A percentile compares a stretch with the other conserved stretches of the same genome.
phyloP scores from a whole-genome alignment of 2,888 invertebrate species.

The Himalopsyche anomala region DNA sequence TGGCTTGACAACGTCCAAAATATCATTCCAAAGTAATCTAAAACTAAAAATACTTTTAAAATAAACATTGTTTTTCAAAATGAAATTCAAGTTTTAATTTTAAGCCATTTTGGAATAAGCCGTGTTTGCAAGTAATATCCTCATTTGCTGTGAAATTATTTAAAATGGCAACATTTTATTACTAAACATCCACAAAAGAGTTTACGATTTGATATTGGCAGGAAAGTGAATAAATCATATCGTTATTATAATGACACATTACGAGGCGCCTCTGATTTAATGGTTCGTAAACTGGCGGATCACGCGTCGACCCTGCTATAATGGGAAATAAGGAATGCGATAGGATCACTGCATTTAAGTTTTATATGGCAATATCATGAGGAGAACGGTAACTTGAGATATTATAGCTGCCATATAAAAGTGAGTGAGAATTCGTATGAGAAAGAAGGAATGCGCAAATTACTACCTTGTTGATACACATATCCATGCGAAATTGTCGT shows the following conservation, averaged over 20 bases:
- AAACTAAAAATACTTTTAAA: too few species aligned
- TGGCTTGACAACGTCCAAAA: too few species aligned
- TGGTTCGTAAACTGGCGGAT: conserved; percentile 45
- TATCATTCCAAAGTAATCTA: too few species aligned
- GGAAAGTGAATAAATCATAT: too few species aligned
- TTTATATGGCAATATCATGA: conserved; percentile 57
- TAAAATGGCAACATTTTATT: too few species aligned
- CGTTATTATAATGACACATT: not conserved
- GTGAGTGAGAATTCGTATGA: not conserved
- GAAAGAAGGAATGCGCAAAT: not conserved
- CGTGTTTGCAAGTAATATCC: too few species aligned
- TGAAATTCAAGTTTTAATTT: too few species aligned
- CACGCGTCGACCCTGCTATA: conserved; percentile 47
- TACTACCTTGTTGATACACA: not conserved
- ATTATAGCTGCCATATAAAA: conserved; percentile 16
- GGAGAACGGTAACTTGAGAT: not conserved
- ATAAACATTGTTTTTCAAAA: too few species aligned
- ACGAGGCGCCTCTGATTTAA: conserved; percentile 15
- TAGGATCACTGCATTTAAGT: conserved; percentile 54
- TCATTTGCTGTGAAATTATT: too few species aligned
- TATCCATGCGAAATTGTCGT: not conserved
- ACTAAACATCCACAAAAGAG: too few species aligned
- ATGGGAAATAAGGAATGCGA: conserved; percentile 43
- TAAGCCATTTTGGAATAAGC: too few species aligned
- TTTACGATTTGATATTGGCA: too few species aligned